These are phyloP conservation scores for Drosophila punjabiensis DNA, from an alignment of 1,140 invertebrate genomes.

Conservation along the genomic window DNA sequence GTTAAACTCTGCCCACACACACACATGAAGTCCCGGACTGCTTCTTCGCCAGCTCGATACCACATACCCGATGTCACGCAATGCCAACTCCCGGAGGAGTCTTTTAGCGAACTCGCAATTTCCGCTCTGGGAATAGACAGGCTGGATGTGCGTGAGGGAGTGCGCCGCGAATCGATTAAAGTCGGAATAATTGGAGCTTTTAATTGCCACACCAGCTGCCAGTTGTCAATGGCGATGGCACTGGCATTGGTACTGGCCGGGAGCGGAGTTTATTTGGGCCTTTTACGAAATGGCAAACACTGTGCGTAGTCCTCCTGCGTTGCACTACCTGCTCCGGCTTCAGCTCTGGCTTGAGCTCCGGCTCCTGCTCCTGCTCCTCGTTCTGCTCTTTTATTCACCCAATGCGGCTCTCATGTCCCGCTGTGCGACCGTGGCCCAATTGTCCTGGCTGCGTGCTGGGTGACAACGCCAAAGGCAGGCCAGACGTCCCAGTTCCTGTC, in stretches of 20 bases:
- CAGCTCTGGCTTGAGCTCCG: conserved; percentile 5
- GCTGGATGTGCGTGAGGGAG: conserved; percentile 45
- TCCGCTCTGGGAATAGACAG: conserved; percentile 61
- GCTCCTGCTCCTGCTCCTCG: conserved; percentile 7
- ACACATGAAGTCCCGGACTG: background rate
- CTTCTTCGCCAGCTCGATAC: background rate
- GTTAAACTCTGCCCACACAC: conserved; percentile 12
- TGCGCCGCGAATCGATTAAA: conserved; percentile 67
- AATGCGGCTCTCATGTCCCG: conserved; percentile 30
- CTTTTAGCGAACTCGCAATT: conserved; percentile 55
- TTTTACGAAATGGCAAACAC: conserved; percentile 32
- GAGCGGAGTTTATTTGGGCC: conserved; percentile 12
- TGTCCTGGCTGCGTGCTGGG: conserved; percentile 57
- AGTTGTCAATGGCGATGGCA: conserved; percentile 28
- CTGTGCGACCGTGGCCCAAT: conserved; percentile 40
- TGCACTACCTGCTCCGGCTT: conserved; percentile 26
- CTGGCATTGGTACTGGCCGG: conserved; percentile 2
- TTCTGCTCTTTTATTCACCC: background rate
- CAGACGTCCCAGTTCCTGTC: conserved; percentile 14
- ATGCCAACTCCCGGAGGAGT: conserved; percentile 43
- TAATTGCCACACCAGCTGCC: conserved; percentile 67
- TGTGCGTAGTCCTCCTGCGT: conserved; percentile 5
- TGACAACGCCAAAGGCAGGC: conserved; percentile 31
- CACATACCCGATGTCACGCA: conserved; percentile 50
- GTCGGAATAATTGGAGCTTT: conserved; percentile 70